Evolutionary conservation across 2,888 invertebrate species (phyloP).

Genomic region (Gisinianus flammeolus): DNA sequence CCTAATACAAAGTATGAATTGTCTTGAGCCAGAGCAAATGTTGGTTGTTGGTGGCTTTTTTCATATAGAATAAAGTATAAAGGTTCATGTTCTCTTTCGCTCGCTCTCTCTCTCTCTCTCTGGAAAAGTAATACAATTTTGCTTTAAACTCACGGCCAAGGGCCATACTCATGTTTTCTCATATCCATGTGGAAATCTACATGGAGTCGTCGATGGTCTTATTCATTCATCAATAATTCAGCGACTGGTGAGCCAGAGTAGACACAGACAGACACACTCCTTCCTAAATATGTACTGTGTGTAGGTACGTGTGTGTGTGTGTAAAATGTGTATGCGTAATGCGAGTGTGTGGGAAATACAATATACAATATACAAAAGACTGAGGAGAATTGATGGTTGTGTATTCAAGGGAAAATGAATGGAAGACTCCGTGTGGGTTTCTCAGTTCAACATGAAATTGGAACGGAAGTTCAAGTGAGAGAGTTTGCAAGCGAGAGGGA

Average conservation of each 20-base stretch:
- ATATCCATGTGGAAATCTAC: neutral
- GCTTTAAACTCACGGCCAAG: neutral
- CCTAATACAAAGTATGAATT: too few relatives aligned
- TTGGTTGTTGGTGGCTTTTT: neutral
- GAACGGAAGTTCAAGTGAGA: too few relatives aligned
- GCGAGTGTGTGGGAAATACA: too few relatives aligned
- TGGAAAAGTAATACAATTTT: neutral
- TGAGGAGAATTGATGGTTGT: neutral
- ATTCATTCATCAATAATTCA: conserved; percentile 27
- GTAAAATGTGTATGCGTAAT: too few relatives aligned
- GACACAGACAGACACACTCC: neutral
- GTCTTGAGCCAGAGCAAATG: neutral
- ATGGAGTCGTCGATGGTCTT: neutral
- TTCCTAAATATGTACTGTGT: too few relatives aligned
- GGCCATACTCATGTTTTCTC: neutral
- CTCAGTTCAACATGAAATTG: neutral
- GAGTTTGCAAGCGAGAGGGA: too few relatives aligned
- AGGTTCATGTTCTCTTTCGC: neutral
- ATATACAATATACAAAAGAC: neutral
- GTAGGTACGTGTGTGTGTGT: too few relatives aligned
- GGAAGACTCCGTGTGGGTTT: neutral
- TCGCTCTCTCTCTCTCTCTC: too few relatives aligned
- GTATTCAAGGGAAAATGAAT: neutral
- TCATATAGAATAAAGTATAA: too few relatives aligned
- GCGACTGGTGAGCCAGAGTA: neutral